Evolutionary conservation across 2,888 invertebrate species (phyloP).

Genomic region (Cephus spinipes): DNA sequence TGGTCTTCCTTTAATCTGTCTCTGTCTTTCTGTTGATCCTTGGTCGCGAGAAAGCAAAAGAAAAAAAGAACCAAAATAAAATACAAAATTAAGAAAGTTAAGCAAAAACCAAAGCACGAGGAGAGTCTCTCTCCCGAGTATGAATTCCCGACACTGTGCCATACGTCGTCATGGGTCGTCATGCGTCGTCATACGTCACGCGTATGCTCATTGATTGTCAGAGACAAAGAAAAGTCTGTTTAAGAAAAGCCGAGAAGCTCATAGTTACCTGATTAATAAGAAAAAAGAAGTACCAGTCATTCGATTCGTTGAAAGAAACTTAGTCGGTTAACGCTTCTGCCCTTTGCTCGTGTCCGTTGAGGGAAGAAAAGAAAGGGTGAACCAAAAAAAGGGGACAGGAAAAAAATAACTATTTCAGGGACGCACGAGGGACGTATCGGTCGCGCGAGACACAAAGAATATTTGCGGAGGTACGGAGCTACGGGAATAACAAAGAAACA

Average conservation of each 20-base stretch:
- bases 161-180: slow-evolving; percentile 10
- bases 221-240: too few relatives aligned
- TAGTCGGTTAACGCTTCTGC: too few relatives aligned
- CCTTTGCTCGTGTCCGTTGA: too few relatives aligned
- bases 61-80: slow-evolving; percentile 26
- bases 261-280: too few relatives aligned
- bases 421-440: slow-evolving; percentile 9
- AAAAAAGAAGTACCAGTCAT: too few relatives aligned
- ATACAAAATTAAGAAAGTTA: slow-evolving; percentile 18
- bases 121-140: too few relatives aligned
- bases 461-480: too few relatives aligned
- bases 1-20: slow-evolving; percentile 29
- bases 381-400: too few relatives aligned
- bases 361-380: not conserved
- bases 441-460: slow-evolving; percentile 2
- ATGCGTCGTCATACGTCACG: not conserved
- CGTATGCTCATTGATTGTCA: too few relatives aligned
- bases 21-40: slow-evolving; percentile 16
- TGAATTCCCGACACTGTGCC: slow-evolving; percentile 17
- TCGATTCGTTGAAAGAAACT: too few relatives aligned
- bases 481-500: not conserved
- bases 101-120: not conserved
- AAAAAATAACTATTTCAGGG: not conserved
- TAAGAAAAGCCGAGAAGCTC: too few relatives aligned
- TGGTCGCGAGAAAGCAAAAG: slow-evolving; percentile 13